phyloP scores from a whole-genome alignment of 2,888 invertebrate species.

The Nebria brevicollis region DNA sequence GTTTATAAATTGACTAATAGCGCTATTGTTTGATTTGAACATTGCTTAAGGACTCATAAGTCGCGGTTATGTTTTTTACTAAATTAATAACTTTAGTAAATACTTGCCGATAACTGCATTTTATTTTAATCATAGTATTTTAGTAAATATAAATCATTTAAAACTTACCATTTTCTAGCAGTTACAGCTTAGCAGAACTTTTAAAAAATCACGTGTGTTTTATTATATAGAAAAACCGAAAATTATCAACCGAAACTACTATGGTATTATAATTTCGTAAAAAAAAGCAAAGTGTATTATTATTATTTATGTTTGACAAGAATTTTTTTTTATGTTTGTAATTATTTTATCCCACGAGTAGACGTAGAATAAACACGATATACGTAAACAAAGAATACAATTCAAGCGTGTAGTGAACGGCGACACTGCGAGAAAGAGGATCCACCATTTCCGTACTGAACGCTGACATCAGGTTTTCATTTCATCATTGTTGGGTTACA shows the following conservation, averaged over 20 bases:
- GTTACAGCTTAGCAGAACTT: no score
- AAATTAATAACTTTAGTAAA: no score
- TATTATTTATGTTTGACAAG: neutral
- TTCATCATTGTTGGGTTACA: neutral
- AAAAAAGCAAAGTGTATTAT: neutral
- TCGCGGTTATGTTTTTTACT: no score
- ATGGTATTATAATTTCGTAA: neutral
- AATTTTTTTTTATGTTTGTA: neutral
- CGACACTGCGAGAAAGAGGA: slow-evolving; percentile 22
- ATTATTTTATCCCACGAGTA: slow-evolving; percentile 15
- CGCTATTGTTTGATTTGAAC: neutral
- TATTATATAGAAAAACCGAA: neutral
- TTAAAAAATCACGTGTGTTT: no score
- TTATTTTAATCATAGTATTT: no score
- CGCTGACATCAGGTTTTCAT: slow-evolving; percentile 18
- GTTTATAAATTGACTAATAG: neutral
- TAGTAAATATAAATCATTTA: no score
- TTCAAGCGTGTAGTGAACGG: slow-evolving; percentile 2
- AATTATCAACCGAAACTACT: neutral
- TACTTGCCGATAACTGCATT: no score
- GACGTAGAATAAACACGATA: neutral
- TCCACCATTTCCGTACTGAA: slow-evolving; percentile 27
- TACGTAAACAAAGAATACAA: slow-evolving; percentile 6
- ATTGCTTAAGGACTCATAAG: neutral
- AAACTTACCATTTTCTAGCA: no score